Evolutionary conservation across 2,888 invertebrate genomes (phyloP).

Genomic region (Papilio protenor): DNA sequence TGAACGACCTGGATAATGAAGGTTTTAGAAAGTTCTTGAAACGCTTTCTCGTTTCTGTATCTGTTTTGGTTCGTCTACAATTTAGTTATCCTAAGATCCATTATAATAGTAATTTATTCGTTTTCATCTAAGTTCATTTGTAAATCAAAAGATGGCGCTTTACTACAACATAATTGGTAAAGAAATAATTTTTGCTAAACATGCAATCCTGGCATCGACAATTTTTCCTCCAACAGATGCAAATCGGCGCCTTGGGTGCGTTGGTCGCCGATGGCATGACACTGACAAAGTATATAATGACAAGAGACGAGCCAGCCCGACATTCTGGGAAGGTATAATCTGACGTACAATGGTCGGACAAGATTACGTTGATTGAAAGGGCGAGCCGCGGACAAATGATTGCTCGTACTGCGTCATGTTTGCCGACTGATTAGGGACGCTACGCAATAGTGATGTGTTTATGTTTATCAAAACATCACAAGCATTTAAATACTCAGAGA

Average conservation of each 20-base stretch:
- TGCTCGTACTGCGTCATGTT: slow-evolving; percentile 20
- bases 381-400: slow-evolving; percentile 37
- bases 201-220: background rate
- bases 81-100: background rate
- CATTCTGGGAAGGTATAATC: slow-evolving; percentile 34
- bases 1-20: background rate
- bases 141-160: background rate
- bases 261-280: slow-evolving; percentile 43
- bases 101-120: background rate
- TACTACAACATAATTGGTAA: background rate
- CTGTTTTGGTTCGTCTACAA: background rate
- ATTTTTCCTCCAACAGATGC: background rate
- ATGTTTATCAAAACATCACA: slow-evolving; percentile 8
- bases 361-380: slow-evolving; percentile 43
- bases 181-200: slow-evolving; percentile 5
- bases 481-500: background rate
- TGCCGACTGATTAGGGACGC: slow-evolving; percentile 18
- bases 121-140: background rate
- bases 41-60: background rate
- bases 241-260: slow-evolving; percentile 14
- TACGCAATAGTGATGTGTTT: background rate
- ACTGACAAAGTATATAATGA: slow-evolving; percentile 52
- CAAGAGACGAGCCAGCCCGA: slow-evolving; percentile 24
- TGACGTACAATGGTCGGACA: slow-evolving; percentile 38
- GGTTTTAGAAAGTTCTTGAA: background rate